Conservation (phyloP, 2,888 invertebrate genomes). For the Gerris lacustris region DNA sequence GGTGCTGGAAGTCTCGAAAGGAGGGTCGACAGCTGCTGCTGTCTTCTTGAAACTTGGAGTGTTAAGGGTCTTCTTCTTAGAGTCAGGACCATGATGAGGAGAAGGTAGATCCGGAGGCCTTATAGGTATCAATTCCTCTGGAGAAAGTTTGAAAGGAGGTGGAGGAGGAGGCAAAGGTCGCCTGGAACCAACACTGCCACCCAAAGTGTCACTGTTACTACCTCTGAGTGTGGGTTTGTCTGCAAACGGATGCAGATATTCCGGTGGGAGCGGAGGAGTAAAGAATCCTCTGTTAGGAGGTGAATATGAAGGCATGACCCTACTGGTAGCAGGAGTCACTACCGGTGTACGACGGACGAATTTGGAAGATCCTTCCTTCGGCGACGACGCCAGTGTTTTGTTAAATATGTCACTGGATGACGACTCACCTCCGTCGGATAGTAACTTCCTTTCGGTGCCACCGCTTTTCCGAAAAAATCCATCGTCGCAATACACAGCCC, state of each 20-base stretch:
- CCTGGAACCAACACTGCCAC: conserved; percentile 50
- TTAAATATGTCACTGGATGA: conserved; percentile 29
- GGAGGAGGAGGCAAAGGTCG: conserved; percentile 75
- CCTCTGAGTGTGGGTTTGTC: conserved; percentile 75
- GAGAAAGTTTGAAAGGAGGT: conserved; percentile 44
- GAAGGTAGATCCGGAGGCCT: conserved; percentile 49
- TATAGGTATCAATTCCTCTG: conserved; percentile 70
- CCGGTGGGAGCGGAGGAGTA: conserved; percentile 72
- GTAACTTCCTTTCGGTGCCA: conserved; percentile 26
- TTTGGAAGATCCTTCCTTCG: conserved; percentile 26
- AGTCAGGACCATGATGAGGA: conserved; percentile 36
- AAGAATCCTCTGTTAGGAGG: conserved; percentile 62
- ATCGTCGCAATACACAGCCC: conserved; percentile 17
- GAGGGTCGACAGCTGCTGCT: conserved; percentile 28
- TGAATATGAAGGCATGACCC: conserved; percentile 56
- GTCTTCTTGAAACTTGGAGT: conserved; percentile 54
- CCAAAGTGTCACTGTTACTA: conserved; percentile 44
- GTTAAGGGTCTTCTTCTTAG: conserved; percentile 59
- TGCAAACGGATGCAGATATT: conserved; percentile 75
- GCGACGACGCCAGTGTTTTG: conserved; percentile 28
- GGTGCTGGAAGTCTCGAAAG: conserved; percentile 31
- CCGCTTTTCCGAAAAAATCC: conserved; percentile 21
- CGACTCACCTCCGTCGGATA: conserved; percentile 23
- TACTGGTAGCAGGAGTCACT: conserved; percentile 28
- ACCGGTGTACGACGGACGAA: conserved; percentile 46